Evolutionary conservation across 1,140 invertebrate species (phyloP).

Genomic region (Drosophila biarmipes): DNA sequence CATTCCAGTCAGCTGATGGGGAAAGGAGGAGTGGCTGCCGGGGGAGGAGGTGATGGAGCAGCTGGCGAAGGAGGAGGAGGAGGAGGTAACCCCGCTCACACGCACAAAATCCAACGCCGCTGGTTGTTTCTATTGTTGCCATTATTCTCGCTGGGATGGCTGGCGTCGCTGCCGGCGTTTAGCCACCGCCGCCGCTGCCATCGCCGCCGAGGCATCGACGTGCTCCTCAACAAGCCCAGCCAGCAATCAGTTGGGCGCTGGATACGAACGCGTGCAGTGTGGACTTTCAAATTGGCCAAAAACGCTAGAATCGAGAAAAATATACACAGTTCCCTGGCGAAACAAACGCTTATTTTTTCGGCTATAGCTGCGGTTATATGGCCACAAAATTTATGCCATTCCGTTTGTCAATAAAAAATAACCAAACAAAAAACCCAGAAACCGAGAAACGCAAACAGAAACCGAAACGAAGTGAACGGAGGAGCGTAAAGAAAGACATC

Average conservation of each 20-base stretch:
- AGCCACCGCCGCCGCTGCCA: slow-evolving; percentile 32
- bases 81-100: slow-evolving; percentile 2
- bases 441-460: slow-evolving; percentile 24
- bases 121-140: slow-evolving; percentile 33
- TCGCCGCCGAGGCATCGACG: slow-evolving; percentile 33
- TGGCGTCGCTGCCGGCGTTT: slow-evolving; percentile 42
- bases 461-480: neutral
- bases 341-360: slow-evolving; percentile 8
- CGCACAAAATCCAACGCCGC: slow-evolving; percentile 2
- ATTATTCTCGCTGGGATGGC: slow-evolving; percentile 51
- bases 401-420: slow-evolving; percentile 54
- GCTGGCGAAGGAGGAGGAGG: neutral
- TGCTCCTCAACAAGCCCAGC: slow-evolving; percentile 51
- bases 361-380: neutral
- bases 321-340: neutral
- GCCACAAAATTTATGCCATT: slow-evolving; percentile 41
- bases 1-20: slow-evolving; percentile 28
- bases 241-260: slow-evolving; percentile 71
- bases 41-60: neutral
- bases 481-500: slow-evolving; percentile 37
- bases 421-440: too few relatives aligned
- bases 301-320: slow-evolving; percentile 19
- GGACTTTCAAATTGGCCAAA: slow-evolving; percentile 46
- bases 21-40: neutral
- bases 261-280: slow-evolving; percentile 75